Conservation (phyloP, 2,888 invertebrate species). For the Drosophila histrio region DNA sequence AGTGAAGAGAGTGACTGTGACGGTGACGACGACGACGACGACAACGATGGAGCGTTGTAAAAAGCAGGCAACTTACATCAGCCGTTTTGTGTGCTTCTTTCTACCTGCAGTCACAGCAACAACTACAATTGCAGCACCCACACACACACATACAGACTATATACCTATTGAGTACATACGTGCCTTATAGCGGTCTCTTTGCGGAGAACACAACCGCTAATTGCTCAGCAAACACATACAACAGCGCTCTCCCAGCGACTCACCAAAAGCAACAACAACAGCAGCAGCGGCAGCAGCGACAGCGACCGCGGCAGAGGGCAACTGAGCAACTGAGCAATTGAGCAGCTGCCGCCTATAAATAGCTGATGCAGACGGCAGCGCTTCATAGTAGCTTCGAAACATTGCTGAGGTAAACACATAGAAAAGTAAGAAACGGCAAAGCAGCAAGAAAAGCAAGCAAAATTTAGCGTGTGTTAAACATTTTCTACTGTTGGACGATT, state of each 20-base stretch:
- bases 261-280: slow-evolving; percentile 22
- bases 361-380: slow-evolving; percentile 39
- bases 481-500: slow-evolving; percentile 64
- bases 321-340: slow-evolving; percentile 32
- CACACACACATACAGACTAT: slow-evolving; percentile 26
- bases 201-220: slow-evolving; percentile 62
- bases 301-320: slow-evolving; percentile 11
- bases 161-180: slow-evolving; percentile 37
- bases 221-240: slow-evolving; percentile 59
- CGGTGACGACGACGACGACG: no score
- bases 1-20: slow-evolving; percentile 19
- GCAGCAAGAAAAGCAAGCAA: slow-evolving; percentile 56
- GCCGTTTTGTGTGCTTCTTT: slow-evolving; percentile 53
- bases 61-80: slow-evolving; percentile 70
- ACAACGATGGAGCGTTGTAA: slow-evolving; percentile 45
- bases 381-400: slow-evolving; percentile 76
- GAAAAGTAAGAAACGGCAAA: slow-evolving; percentile 56
- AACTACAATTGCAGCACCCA: slow-evolving; percentile 53
- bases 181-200: slow-evolving; percentile 53
- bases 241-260: slow-evolving; percentile 8
- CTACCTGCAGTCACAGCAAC: slow-evolving; percentile 54
- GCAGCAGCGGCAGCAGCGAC: background rate
- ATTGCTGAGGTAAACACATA: slow-evolving; percentile 65
- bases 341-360: slow-evolving; percentile 66
- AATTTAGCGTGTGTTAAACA: slow-evolving; percentile 56